A percentile compares a stretch with the other conserved stretches of the same genome.
Conservation (phyloP, 2,888 invertebrate genomes). For the Ectobius pallidus region DNA sequence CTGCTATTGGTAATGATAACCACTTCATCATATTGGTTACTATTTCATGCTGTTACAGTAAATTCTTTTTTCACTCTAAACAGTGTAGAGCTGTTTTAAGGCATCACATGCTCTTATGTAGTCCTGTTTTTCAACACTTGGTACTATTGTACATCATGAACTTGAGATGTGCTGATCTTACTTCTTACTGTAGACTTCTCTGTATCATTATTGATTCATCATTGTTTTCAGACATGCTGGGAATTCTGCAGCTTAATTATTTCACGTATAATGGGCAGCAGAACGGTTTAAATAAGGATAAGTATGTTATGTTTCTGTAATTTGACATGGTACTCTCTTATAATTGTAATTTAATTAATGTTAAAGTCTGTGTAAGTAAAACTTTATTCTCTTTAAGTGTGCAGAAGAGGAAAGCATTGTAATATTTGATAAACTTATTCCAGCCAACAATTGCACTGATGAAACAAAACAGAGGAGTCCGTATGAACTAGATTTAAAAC, state of each 20-base stretch:
- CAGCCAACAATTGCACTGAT: conserved; percentile 2
- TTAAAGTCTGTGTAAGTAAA: no score
- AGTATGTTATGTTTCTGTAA: no score
- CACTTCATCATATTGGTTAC: conserved; percentile 2
- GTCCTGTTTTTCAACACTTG: not conserved
- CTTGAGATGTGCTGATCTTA: not conserved
- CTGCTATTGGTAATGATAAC: not conserved
- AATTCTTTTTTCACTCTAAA: not conserved
- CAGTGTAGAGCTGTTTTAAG: not conserved
- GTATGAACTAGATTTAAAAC: not conserved
- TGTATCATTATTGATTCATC: not conserved
- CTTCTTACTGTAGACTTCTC: not conserved
- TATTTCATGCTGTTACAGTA: not conserved
- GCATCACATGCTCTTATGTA: not conserved
- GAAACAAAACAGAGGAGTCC: conserved; percentile 11
- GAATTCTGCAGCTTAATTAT: not conserved
- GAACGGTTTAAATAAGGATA: no score
- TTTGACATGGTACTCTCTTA: no score
- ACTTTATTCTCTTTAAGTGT: no score
- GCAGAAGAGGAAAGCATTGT: no score
- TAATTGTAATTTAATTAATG: no score
- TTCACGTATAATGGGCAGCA: no score
- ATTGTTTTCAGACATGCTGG: not conserved
- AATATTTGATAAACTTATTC: not conserved
- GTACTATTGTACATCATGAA: not conserved